phyloP scores from a whole-genome alignment of 2,797 vertebrate genomes.

The Etheostoma nigrum region DNA sequence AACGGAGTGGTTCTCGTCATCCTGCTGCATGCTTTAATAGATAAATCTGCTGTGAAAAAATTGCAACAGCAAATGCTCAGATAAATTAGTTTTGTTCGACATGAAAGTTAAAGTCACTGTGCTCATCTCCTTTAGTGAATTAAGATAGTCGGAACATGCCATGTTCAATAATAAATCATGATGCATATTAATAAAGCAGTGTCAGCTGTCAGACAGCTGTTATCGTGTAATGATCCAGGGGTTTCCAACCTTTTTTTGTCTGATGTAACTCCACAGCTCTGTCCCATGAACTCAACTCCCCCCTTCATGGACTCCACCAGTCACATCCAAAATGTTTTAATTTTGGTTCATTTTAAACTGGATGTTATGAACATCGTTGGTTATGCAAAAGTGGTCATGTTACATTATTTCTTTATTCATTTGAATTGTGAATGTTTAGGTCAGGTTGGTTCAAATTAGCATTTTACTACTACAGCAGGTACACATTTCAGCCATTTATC shows the following conservation, averaged over 20 bases:
- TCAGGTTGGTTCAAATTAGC: too few species aligned
- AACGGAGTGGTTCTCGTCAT: not conserved
- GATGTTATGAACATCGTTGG: too few species aligned
- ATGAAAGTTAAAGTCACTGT: not conserved
- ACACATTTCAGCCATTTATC: not conserved
- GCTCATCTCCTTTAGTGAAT: conserved; percentile 4
- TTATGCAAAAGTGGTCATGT: not conserved
- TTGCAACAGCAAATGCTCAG: conserved; percentile 1
- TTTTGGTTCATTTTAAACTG: too few species aligned
- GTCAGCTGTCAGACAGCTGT: not conserved
- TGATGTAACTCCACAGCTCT: too few species aligned
- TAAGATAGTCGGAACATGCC: not conserved
- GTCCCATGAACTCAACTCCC: too few species aligned
- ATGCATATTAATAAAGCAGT: not conserved
- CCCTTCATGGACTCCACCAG: too few species aligned
- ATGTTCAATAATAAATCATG: not conserved
- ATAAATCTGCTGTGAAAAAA: conserved; percentile 3
- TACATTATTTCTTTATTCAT: not conserved
- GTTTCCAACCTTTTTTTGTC: too few species aligned
- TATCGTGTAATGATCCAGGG: too few species aligned
- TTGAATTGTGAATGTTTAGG: not conserved
- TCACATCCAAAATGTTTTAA: too few species aligned
- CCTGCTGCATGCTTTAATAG: not conserved
- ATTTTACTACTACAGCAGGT: too few species aligned
- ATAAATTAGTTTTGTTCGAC: not conserved